Percentiles rank a stretch among this genome's conserved stretches.
Evolutionary conservation across 2,797 vertebrate species (phyloP).

Genomic region (Coregonus sp.): DNA sequence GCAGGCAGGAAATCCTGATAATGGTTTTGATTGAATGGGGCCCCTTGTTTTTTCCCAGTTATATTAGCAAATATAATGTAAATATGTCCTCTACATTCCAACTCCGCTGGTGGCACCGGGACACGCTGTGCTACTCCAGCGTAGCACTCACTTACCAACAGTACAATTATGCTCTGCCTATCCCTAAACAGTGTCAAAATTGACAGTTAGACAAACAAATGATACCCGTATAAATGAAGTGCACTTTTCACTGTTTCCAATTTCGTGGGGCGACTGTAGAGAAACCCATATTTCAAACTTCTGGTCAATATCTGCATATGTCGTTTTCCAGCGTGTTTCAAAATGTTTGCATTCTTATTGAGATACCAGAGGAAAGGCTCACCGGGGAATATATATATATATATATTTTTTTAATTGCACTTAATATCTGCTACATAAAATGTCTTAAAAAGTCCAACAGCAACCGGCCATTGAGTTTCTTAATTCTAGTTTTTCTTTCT

Average conservation of each 20-base stretch:
- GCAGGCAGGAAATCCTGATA: no score
- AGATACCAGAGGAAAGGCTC: constrained; percentile 57
- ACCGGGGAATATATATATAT: not conserved
- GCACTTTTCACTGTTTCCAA: constrained; percentile 29
- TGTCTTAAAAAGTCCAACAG: constrained; percentile 50
- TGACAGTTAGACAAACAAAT: constrained; percentile 59
- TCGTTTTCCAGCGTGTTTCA: constrained; percentile 34
- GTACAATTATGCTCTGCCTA: constrained; percentile 52
- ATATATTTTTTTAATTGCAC: not conserved
- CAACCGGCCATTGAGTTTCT: constrained; percentile 14
- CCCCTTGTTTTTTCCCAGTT: no score
- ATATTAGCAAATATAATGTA: no score
- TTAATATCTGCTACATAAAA: constrained; percentile 56
- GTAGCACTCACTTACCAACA: constrained; percentile 22
- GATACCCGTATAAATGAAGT: constrained; percentile 60
- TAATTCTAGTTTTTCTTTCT: constrained; percentile 16
- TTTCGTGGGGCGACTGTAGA: constrained; percentile 6
- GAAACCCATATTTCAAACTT: constrained; percentile 27
- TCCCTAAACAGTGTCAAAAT: constrained; percentile 57
- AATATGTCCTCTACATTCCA: no score
- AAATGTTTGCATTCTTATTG: constrained; percentile 57
- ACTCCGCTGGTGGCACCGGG: no score
- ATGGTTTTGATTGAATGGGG: no score
- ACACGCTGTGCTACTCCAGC: not conserved
- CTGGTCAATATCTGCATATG: constrained; percentile 2